phyloP scores from a whole-genome alignment of 2,113 vertebrate genomes.

The Campylomormyrus numenius region DNA sequence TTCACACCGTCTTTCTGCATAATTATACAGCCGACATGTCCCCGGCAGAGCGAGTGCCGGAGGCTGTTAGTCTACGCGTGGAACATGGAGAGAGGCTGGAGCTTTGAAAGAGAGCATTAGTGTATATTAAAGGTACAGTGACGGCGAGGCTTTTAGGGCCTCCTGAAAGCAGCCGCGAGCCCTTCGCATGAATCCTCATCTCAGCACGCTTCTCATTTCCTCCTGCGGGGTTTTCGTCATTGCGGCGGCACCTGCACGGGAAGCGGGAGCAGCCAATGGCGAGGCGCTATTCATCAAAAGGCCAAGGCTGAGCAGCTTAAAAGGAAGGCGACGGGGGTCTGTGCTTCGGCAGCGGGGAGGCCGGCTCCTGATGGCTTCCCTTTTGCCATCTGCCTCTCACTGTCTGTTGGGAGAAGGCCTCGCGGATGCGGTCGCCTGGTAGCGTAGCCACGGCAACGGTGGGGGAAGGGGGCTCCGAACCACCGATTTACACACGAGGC shows the following conservation, averaged over 20 bases:
- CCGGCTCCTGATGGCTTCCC: neutral
- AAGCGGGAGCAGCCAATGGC: neutral
- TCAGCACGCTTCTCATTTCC: neutral
- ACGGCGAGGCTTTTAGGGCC: neutral
- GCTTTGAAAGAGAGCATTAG: neutral
- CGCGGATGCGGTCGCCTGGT: neutral
- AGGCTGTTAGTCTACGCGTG: neutral
- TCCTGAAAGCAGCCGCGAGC: neutral
- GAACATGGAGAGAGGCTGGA: neutral
- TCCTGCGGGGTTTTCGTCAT: neutral
- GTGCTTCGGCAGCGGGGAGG: neutral
- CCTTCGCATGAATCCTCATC: neutral
- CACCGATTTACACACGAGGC: neutral
- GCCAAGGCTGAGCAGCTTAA: neutral
- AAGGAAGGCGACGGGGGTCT: neutral
- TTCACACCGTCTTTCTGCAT: neutral
- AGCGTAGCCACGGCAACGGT: slow-evolving; percentile 10
- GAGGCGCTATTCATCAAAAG: neutral
- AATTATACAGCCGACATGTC: neutral
- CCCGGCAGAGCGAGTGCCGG: neutral
- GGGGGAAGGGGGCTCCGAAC: neutral
- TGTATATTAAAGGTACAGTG: neutral
- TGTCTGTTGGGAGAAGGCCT: neutral
- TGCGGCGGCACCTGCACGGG: neutral
- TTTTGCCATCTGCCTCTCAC: slow-evolving; percentile 9